phyloP scores from a whole-genome alignment of 2,888 invertebrate genomes.

The Desoria tigrina region DNA sequence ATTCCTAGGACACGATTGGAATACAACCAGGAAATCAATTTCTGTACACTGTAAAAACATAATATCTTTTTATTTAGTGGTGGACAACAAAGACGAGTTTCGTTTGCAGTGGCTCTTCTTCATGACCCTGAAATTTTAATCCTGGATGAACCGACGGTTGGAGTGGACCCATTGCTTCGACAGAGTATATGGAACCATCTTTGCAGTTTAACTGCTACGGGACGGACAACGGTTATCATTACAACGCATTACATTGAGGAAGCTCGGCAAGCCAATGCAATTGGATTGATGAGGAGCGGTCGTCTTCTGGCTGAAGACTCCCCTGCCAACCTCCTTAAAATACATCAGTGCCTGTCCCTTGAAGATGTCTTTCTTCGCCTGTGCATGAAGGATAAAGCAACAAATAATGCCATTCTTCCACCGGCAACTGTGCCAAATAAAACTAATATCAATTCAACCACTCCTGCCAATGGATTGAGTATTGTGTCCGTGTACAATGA shows the following conservation, averaged over 20 bases:
- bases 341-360: conserved; percentile 79
- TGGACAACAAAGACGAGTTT: conserved; percentile 86
- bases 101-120: conserved; percentile 87
- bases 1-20: background rate
- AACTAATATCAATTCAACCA: conserved; percentile 1
- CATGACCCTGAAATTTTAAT: conserved; percentile 89
- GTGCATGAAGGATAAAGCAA: conserved; percentile 56
- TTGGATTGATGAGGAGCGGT: conserved; percentile 92
- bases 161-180: conserved; percentile 28
- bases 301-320: conserved; percentile 86
- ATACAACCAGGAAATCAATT: background rate
- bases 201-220: conserved; percentile 83
- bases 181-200: conserved; percentile 86
- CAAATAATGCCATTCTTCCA: conserved; percentile 36
- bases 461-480: conserved; percentile 29
- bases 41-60: background rate
- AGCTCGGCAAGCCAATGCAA: conserved; percentile 56
- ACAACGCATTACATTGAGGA: conserved; percentile 23
- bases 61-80: conserved; percentile 64
- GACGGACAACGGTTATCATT: conserved; percentile 86
- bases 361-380: conserved; percentile 92
- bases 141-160: conserved; percentile 58
- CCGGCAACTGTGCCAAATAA: conserved; percentile 22
- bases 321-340: conserved; percentile 70
- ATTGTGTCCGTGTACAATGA: conserved; percentile 50